Evolutionary conservation across 37 sponge, comb jelly and placozoan genomes (phyloP), one percentile per base, ranked within the genome.

Genomic region (Petrosia ficiformis): DNA sequence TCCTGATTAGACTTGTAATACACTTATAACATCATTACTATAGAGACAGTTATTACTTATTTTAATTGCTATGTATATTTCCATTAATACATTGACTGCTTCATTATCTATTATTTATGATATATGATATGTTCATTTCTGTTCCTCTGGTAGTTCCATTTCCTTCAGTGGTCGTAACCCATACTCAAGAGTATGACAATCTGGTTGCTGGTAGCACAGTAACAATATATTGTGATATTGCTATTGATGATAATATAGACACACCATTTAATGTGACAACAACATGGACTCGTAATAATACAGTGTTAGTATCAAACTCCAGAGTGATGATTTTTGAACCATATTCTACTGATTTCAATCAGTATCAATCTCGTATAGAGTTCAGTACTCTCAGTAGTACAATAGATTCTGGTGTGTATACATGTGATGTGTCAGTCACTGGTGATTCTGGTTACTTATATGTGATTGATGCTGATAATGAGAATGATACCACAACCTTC

Each of bases 331-430:
- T 8, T n/a, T n/a, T n/a, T n/a, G n/a, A n/a, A n/a, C n/a, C n/a
- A n/a, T n/a, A n/a, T n/a, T n/a, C n/a, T n/a, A n/a, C 28, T 6
- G 22, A 5, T 11, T 26, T n/a, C 63, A 61, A 61, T 61, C 25
- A n/a, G 28, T 61, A 61, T 61, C 14, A 22, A n/a, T 26, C 28
- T 6, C 14, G 5, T 11, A 5, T 61, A n/a, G 26, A 26, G 14
- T 61, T 61, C 28, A 61, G 25, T 61, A 61, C 63, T n/a, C 26
- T 61, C 28, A 61, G 63, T 22, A 61, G 63, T 61, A 61, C 5
- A 5, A 22, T n/a, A 29, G 63, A 61, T 61, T 26, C 28, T n/a
- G 63, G 63, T n/a, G n/a, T 5, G 6, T 61, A 61, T 61, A n/a
- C 22, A n/a, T 61, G 63, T n/a, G n/a, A 6, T 61, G 28, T 61